phyloP scores from a whole-genome alignment of 2,888 invertebrate species.

The Pseudococcus longispinus region DNA sequence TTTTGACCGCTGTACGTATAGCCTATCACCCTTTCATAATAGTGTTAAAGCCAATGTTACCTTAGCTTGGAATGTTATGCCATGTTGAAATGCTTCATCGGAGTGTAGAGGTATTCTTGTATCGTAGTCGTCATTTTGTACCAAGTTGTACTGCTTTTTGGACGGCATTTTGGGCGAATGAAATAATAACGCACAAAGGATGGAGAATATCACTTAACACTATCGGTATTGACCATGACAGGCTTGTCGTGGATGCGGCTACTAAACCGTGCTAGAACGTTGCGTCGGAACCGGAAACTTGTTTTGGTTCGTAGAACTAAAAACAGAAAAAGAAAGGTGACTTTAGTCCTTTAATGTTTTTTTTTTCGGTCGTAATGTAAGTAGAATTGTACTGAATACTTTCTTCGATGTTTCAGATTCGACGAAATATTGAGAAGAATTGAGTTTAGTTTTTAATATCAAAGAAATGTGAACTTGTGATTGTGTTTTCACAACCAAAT shows the following conservation, averaged over 20 bases:
- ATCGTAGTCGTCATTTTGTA: constrained; percentile 95
- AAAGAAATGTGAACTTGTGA: too few relatives aligned
- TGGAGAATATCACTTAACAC: constrained; percentile 25
- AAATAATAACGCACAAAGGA: background rate
- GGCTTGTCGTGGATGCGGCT: background rate
- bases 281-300: constrained; percentile 47
- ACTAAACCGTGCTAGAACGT: constrained; percentile 7
- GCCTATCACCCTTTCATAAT: background rate
- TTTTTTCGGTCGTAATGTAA: background rate
- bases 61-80: constrained; percentile 97
- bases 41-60: constrained; percentile 65
- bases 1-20: background rate
- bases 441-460: too few relatives aligned
- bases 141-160: constrained; percentile 90
- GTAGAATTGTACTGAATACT: too few relatives aligned
- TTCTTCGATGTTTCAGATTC: background rate
- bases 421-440: background rate
- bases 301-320: constrained; percentile 20
- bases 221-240: constrained; percentile 38
- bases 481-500: too few relatives aligned
- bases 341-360: background rate
- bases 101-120: constrained; percentile 94
- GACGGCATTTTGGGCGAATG: constrained; percentile 76
- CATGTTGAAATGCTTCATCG: constrained; percentile 96
- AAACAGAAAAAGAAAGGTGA: background rate